These are phyloP conservation scores for Spicauda simplicius DNA, from an alignment of 2,888 invertebrate genomes.

Conservation along the genomic window DNA sequence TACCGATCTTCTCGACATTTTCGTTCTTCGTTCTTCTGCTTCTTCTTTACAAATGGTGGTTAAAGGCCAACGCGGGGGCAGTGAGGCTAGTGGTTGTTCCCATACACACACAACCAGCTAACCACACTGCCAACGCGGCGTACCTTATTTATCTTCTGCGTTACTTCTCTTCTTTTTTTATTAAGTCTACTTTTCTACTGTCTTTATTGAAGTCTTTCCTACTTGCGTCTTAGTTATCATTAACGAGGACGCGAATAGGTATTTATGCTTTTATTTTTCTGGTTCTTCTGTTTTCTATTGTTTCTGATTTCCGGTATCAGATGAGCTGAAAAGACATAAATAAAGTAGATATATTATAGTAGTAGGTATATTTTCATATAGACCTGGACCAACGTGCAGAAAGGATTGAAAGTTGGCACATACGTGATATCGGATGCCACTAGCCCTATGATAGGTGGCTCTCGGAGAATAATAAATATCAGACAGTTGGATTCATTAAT, in stretches of 20 bases:
- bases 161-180: conserved; percentile 21
- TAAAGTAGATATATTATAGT: too few relatives aligned
- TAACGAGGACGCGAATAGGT: conserved; percentile 34
- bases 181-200: neutral
- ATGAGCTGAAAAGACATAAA: too few relatives aligned
- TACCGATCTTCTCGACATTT: neutral
- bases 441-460: too few relatives aligned
- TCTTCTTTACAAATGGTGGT: neutral
- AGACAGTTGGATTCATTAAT: too few relatives aligned
- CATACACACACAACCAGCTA: conserved; percentile 97
- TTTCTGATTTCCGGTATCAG: neutral
- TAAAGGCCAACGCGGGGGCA: conserved; percentile 89
- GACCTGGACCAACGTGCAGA: too few relatives aligned
- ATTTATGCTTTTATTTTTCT: neutral
- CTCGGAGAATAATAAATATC: too few relatives aligned
- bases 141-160: conserved; percentile 53
- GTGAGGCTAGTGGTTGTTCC: conserved; percentile 98
- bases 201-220: conserved; percentile 13
- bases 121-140: conserved; percentile 99
- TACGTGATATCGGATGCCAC: too few relatives aligned
- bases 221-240: conserved; percentile 24
- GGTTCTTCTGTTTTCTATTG: neutral
- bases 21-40: conserved; percentile 14
- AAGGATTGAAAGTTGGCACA: too few relatives aligned
- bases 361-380: too few relatives aligned